phyloP scores from a whole-genome alignment of 1,140 invertebrate genomes.

The Macrocentrus cingulum region DNA sequence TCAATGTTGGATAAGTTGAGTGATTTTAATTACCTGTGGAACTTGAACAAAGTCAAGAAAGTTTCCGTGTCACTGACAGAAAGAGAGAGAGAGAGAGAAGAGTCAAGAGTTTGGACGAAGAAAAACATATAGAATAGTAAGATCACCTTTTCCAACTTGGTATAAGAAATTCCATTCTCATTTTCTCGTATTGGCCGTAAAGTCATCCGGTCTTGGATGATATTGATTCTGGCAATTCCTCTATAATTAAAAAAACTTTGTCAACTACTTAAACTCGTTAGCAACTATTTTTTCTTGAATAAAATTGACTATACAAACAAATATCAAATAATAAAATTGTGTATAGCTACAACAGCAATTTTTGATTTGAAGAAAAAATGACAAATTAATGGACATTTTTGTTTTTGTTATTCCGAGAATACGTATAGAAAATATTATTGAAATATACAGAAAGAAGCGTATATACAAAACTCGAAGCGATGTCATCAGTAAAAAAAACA shows the following conservation, averaged over 20 bases:
- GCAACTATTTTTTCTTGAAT: no score
- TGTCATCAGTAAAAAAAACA: no score
- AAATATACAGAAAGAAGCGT: no score
- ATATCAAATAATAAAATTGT: no score
- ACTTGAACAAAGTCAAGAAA: constrained; percentile 1
- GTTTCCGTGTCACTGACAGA: background rate
- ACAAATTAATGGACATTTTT: no score
- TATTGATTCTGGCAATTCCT: background rate
- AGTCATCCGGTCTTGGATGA: background rate
- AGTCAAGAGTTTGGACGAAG: background rate
- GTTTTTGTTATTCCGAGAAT: no score
- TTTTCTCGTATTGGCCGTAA: background rate
- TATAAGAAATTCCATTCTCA: background rate
- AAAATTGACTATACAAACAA: no score
- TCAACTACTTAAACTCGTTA: background rate
- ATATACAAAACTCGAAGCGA: background rate
- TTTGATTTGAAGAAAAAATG: no score
- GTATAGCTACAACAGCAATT: no score
- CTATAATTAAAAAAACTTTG: constrained; percentile 3
- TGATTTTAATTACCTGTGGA: constrained; percentile 5
- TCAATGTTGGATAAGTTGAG: background rate
- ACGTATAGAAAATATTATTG: no score
- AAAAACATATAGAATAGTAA: background rate
- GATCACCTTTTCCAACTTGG: background rate
- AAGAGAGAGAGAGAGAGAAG: background rate